A percentile compares a stretch with the other conserved stretches of the same genome.
Conservation (phyloP, 2,888 invertebrate genomes). For the Alentia gelatinosa region DNA sequence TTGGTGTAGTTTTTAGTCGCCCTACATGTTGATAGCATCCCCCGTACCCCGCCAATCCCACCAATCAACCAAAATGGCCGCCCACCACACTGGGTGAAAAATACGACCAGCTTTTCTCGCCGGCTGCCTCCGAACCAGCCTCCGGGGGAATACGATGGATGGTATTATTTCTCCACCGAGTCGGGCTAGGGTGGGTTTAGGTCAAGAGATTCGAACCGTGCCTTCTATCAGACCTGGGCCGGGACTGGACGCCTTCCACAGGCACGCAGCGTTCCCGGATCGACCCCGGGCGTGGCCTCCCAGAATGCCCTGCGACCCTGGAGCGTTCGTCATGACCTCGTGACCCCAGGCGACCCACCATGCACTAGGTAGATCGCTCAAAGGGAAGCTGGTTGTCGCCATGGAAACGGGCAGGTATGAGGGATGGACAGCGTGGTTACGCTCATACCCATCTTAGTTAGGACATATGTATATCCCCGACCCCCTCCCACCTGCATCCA, state of each 20-base stretch:
- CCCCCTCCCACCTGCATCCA: neutral
- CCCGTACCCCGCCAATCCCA: neutral
- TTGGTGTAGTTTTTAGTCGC: neutral
- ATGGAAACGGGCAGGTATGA: slow-evolving; percentile 2
- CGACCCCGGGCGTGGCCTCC: neutral
- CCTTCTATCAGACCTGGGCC: neutral
- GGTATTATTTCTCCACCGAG: neutral
- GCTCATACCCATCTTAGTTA: neutral
- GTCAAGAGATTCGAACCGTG: neutral
- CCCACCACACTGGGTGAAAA: neutral
- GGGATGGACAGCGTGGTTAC: neutral
- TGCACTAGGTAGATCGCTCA: neutral
- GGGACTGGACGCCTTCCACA: neutral
- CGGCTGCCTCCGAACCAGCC: neutral
- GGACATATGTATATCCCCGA: neutral
- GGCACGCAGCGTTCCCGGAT: neutral
- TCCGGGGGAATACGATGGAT: neutral
- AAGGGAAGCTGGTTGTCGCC: neutral
- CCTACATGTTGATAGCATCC: neutral
- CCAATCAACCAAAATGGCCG: neutral
- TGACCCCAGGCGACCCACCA: neutral
- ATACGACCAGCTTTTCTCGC: neutral
- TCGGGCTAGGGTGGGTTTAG: neutral
- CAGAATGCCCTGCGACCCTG: neutral
- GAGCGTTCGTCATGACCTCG: neutral